phyloP scores from a whole-genome alignment of 2,797 vertebrate species.

The Hemibagrus guttatus region DNA sequence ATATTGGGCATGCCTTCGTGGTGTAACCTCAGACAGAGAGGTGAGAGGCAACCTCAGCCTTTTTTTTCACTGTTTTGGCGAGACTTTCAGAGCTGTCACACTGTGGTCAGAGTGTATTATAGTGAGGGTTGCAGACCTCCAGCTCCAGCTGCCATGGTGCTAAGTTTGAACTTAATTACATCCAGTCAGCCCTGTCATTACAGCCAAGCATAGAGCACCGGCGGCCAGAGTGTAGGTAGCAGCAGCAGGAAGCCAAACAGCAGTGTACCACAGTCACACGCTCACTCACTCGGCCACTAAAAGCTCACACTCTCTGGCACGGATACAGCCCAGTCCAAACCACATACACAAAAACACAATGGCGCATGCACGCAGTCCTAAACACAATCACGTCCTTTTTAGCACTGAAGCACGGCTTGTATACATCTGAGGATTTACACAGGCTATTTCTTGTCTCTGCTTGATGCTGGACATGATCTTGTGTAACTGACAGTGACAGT shows the following conservation, averaged over 20 bases:
- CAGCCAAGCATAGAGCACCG: conserved; percentile 44
- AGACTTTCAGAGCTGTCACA: conserved; percentile 57
- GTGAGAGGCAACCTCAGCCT: conserved; percentile 23
- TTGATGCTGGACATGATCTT: background rate
- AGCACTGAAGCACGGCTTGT: conserved; percentile 14
- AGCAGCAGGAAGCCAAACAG: conserved; percentile 47
- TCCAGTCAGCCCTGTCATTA: conserved; percentile 58
- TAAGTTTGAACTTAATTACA: conserved; percentile 67
- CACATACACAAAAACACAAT: conserved; percentile 54
- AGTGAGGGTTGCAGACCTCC: conserved; percentile 54
- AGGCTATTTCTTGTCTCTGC: conserved; percentile 29
- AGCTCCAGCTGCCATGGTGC: conserved; percentile 54
- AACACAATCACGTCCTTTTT: conserved; percentile 21
- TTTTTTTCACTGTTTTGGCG: conserved; percentile 41
- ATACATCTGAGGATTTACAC: conserved; percentile 13
- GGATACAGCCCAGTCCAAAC: conserved; percentile 48
- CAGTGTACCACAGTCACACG: conserved; percentile 55
- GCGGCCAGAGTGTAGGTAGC: conserved; percentile 53
- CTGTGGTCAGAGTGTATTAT: conserved; percentile 57
- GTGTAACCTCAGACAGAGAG: conserved; percentile 16
- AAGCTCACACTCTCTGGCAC: conserved; percentile 50
- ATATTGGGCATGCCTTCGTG: background rate
- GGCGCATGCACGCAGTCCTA: conserved; percentile 48
- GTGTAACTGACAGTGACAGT: conserved; percentile 22
- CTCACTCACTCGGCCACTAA: conserved; percentile 38